Evolutionary conservation across 2,888 invertebrate genomes (phyloP).

Genomic region (Lycaena phlaeas): DNA sequence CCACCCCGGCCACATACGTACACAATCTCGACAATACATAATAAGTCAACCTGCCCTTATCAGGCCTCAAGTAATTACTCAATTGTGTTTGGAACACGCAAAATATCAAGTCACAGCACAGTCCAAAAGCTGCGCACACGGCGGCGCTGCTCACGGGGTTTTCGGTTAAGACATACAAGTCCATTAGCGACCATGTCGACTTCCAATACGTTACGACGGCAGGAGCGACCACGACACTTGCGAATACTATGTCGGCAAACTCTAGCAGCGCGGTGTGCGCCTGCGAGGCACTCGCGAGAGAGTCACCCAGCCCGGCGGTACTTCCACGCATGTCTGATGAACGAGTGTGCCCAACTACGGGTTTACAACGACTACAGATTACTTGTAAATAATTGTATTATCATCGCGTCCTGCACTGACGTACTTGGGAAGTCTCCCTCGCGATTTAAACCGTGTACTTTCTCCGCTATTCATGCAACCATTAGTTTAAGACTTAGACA

Average conservation of each 20-base stretch:
- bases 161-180: constrained; percentile 78
- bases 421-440: constrained; percentile 22
- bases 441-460: constrained; percentile 22
- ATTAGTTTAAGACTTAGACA: neutral
- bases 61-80: constrained; percentile 72
- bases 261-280: constrained; percentile 71
- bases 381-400: constrained; percentile 56
- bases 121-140: constrained; percentile 79
- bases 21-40: constrained; percentile 81
- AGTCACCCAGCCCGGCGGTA: constrained; percentile 77
- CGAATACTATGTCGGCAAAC: constrained; percentile 80
- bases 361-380: constrained; percentile 39
- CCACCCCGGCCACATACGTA: constrained; percentile 82
- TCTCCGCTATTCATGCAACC: constrained; percentile 15
- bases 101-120: constrained; percentile 79
- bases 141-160: constrained; percentile 75
- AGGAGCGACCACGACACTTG: constrained; percentile 82
- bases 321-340: constrained; percentile 76
- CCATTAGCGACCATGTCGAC: constrained; percentile 87
- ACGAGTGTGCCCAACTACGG: constrained; percentile 39
- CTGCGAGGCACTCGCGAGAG: constrained; percentile 70
- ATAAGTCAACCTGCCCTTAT: constrained; percentile 78
- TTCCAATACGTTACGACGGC: constrained; percentile 90
- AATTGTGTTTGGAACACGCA: constrained; percentile 78
- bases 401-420: constrained; percentile 51